Evolutionary conservation across 1,140 invertebrate species (phyloP).

Genomic region (Amphibalanus amphitrite): DNA sequence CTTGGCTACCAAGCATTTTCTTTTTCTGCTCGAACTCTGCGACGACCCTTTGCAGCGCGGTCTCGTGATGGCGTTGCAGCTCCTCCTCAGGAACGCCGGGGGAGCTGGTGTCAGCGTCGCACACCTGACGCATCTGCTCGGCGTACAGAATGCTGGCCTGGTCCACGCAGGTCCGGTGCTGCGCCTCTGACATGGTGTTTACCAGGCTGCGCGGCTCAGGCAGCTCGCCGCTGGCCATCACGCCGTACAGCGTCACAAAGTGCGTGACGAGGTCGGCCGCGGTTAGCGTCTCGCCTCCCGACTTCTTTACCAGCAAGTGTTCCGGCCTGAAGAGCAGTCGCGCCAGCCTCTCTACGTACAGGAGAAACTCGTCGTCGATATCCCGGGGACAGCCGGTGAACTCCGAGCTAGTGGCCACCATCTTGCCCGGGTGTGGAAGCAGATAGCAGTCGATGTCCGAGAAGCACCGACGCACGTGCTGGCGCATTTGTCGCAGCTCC

Average conservation of each 20-base stretch:
- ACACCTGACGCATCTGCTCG: background rate
- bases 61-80: background rate
- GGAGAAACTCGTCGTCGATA: background rate
- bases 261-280: background rate
- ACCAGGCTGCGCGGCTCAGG: background rate
- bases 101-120: background rate
- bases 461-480: slow-evolving; percentile 38
- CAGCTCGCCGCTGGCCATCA: background rate
- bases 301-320: background rate
- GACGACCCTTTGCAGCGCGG: background rate
- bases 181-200: background rate
- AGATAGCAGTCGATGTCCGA: slow-evolving; percentile 37
- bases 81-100: background rate
- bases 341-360: background rate
- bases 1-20: background rate
- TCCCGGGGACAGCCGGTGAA: slow-evolving; percentile 32
- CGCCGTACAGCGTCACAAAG: background rate
- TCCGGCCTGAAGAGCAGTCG: background rate
- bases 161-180: background rate
- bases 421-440: slow-evolving; percentile 40
- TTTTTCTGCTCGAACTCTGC: background rate
- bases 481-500: slow-evolving; percentile 35
- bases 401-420: slow-evolving; percentile 36
- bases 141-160: background rate
- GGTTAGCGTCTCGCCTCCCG: background rate